Percentiles rank a stretch among this genome's conserved stretches.
phyloP scores from a whole-genome alignment of 2,113 vertebrate species.

The Choloepus hoffmanni region DNA sequence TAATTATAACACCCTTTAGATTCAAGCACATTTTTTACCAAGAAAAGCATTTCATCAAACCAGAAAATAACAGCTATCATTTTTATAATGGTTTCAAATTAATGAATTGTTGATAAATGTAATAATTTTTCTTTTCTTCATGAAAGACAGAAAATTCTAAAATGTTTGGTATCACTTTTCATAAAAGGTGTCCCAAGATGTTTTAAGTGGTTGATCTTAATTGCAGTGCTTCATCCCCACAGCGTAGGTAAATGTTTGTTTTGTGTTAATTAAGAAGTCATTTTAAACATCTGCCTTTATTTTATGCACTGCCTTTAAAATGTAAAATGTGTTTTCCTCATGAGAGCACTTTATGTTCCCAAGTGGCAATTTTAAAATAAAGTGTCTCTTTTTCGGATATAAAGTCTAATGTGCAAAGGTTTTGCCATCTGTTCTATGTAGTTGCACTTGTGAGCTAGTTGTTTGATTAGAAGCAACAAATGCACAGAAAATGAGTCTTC shows the following conservation, averaged over 20 bases:
- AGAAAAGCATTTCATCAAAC: slow-evolving; percentile 51
- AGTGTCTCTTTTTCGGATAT: slow-evolving; percentile 79
- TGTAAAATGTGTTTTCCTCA: slow-evolving; percentile 74
- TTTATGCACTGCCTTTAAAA: slow-evolving; percentile 80
- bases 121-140: slow-evolving; percentile 30
- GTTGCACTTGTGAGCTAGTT: slow-evolving; percentile 77
- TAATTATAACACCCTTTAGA: slow-evolving; percentile 39
- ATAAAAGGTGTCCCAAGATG: slow-evolving; percentile 62
- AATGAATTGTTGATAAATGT: slow-evolving; percentile 61
- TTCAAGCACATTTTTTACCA: slow-evolving; percentile 12
- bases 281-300: slow-evolving; percentile 80
- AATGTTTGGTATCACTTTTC: slow-evolving; percentile 15
- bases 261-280: slow-evolving; percentile 86
- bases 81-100: slow-evolving; percentile 72
- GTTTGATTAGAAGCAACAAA: slow-evolving; percentile 76
- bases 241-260: slow-evolving; percentile 81
- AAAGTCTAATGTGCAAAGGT: slow-evolving; percentile 83
- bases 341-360: slow-evolving; percentile 83
- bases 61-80: slow-evolving; percentile 28
- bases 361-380: slow-evolving; percentile 83
- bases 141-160: slow-evolving; percentile 44
- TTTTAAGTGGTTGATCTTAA: slow-evolving; percentile 78
- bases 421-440: slow-evolving; percentile 82
- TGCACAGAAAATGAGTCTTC: slow-evolving; percentile 53
- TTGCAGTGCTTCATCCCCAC: slow-evolving; percentile 40